phyloP scores from a whole-genome alignment of 2,113 vertebrate species.

The Craseonycteris thonglongyai region DNA sequence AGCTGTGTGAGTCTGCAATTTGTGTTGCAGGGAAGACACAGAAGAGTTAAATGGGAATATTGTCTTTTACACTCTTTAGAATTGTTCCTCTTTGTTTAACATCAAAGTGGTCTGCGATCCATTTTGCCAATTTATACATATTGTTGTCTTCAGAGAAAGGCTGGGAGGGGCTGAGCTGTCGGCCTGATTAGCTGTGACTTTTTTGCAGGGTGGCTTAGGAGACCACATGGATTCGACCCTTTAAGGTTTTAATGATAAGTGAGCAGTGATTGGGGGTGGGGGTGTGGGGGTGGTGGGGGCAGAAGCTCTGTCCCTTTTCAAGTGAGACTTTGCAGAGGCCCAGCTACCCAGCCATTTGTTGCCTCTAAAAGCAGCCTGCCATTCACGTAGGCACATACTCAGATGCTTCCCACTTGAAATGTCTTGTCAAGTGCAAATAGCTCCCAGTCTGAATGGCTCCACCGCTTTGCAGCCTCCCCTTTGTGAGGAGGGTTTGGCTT shows the following conservation, averaged over 20 bases:
- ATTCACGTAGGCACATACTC: constrained; percentile 38
- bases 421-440: constrained; percentile 69
- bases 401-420: constrained; percentile 71
- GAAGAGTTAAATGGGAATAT: constrained; percentile 50
- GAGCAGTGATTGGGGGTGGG: too few relatives aligned
- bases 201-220: constrained; percentile 40
- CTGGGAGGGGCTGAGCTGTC: constrained; percentile 34
- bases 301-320: not conserved
- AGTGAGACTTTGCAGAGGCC: constrained; percentile 38
- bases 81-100: constrained; percentile 57
- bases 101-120: constrained; percentile 59
- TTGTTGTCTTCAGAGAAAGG: constrained; percentile 40
- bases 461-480: not conserved
- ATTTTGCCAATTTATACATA: constrained; percentile 65
- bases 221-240: constrained; percentile 21
- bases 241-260: constrained; percentile 56
- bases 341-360: constrained; percentile 65
- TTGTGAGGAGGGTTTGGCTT: not conserved
- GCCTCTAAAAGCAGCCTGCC: constrained; percentile 56
- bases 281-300: not conserved
- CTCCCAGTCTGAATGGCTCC: constrained; percentile 26
- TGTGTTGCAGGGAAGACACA: not conserved
- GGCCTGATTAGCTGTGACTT: constrained; percentile 50
- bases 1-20: not conserved
- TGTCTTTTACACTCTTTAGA: not conserved